Evolutionary conservation across 2,113 vertebrate species (phyloP), one percentile per base, ranked within the genome.

Genomic region (Donacobius atricapilla): DNA sequence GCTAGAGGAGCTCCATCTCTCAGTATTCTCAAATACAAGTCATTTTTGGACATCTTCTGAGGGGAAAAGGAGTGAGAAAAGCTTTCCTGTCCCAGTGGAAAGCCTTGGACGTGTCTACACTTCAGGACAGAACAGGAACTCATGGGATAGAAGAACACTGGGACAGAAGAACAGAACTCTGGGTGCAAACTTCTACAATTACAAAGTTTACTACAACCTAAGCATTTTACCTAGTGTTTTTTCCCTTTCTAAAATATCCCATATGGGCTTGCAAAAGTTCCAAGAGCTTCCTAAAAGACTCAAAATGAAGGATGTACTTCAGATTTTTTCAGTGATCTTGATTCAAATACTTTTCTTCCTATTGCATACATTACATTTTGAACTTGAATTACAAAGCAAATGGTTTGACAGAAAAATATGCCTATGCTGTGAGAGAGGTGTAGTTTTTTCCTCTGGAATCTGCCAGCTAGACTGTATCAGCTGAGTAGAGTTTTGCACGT

Each of bases 401-500:
- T 73, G 12, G 5, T 86, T 91, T 6, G 6, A 57, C 53, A 65
- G 28, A 82, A 79, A 89, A 58, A 84, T 44, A 64, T 35, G n/a
- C 45, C 53, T 73, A 8, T 77, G 13, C 17, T 77, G 51, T 6
- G 2, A n/a, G 39, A 86, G 45, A 80, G 10, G 14, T 14, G 5
- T 61, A 12, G 35, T 25, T 77, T 88, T 94, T 57, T 61, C 2
- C 42, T 85, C 39, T 71, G 57, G 37, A 72, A 78, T 82, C 53
- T 92, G 28, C 42, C 24, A 94, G 87, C 82, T 90, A 76, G 66
- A 72, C 81, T 91, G 61, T 86, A 93, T 33, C 65, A 78, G 39
- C 21, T 90, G 57, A 96, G 81, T 96, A 87, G 91, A 89, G 71
- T 94, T 88, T 91, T 78, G 30, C 40, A 64, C 64, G 72, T 47